Evolutionary conservation across 1,140 invertebrate species (phyloP), one percentile per base, ranked within the genome.

Genomic region (Diorhabda sublineata): DNA sequence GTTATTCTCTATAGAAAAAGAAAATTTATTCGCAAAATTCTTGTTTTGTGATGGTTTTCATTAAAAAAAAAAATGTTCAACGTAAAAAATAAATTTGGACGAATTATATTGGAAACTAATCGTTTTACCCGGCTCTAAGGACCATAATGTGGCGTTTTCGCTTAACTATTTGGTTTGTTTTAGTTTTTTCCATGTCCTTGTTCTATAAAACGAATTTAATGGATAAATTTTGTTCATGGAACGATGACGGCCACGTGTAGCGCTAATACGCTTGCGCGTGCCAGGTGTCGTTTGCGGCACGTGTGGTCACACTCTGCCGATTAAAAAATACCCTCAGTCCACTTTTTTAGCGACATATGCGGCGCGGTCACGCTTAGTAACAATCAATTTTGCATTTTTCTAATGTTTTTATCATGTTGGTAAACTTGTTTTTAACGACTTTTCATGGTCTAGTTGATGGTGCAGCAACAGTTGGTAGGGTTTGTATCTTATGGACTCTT

Each of bases 361-460:
- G 42, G 61, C 42, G 64, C 47, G 52, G 41, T 56, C 64, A 65
- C 45, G 64, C 41, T 26, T 44, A 57, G 52, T 65, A 58, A 65
- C 64, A 65, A 65, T 65, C 64, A 65, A 65, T 65, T 65, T 65
- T 65, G 64, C 64, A 65, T 65, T 65, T 57, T 58, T 65, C 64
- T 65, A 65, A 58, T 58, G 56, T 58, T 65, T 45, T 65, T 65
- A 43, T 41, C 42, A 52, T 58, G 64, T 65, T 65, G 64, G 58
- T 65, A 26, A 26, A 65, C 47, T 65, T 45, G 47, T 58, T 65
- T 65, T 65, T 65, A 65, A 65, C 64, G 64, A 65, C 64, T 65
- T 65, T 65, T 65, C 42, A 65, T 43, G 64, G 44, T 65, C 64
- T 42, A 52, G 9, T 58, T 47, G 64, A 6, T 42, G 9, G 42